These are phyloP conservation scores for Podarcis siculus DNA, from an alignment of 2,797 vertebrate genomes.

Conservation along the genomic window DNA sequence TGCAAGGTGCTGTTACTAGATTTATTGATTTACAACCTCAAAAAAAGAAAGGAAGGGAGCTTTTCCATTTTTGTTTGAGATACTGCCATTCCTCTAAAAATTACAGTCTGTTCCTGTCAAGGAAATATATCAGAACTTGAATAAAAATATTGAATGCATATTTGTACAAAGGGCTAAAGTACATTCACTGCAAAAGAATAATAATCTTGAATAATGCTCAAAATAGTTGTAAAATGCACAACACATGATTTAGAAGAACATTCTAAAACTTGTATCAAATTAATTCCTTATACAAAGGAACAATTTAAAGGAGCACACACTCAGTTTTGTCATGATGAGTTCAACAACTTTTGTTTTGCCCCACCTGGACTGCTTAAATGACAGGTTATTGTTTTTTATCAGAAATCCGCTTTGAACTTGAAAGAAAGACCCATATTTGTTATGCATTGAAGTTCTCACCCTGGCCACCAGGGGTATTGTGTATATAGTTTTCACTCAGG, in stretches of 20 bases:
- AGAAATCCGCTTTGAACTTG: too few species aligned
- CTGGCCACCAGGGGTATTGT: too few species aligned
- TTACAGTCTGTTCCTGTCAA: constrained; percentile 3
- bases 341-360: too few species aligned
- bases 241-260: background rate
- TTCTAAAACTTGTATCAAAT: constrained; percentile 12
- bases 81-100: background rate
- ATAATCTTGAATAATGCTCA: constrained; percentile 20
- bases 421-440: too few species aligned
- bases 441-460: too few species aligned
- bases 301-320: background rate
- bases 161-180: constrained; percentile 7
- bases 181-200: constrained; percentile 1
- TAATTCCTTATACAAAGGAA: background rate
- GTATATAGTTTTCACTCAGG: too few species aligned
- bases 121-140: constrained; percentile 2
- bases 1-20: background rate
- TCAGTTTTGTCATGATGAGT: background rate
- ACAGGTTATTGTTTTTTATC: too few species aligned
- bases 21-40: background rate
- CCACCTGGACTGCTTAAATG: too few species aligned
- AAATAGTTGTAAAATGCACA: constrained; percentile 8
- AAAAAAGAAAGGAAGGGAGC: background rate
- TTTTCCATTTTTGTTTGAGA: background rate
- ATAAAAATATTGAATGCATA: background rate